Base-by-base conservation (phyloP, 2,797 vertebrate species). In the Acrocephalus scirpaceus region DNA sequence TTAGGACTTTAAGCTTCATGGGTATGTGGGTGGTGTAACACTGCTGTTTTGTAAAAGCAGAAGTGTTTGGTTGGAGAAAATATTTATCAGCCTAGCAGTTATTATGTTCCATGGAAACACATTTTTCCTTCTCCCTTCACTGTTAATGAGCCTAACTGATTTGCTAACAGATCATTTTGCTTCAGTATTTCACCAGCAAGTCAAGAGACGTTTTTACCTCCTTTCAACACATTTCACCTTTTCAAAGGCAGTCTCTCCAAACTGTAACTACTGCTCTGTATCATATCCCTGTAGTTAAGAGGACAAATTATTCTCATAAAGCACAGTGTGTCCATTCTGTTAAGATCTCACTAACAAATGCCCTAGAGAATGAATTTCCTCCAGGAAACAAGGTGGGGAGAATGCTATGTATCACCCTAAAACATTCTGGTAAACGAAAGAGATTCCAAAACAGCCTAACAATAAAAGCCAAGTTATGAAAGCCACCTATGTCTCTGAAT, bases 261-360 rank as follows among this genome's bases (percentile, higher is more conserved):
- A 78, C 67, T 26, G 27, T 23, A 79, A 82, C 58, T 40, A 92
- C 32, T 84, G 8, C 44, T 86, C 44, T 9, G 2, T 60, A 83
- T 62, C 58, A 34, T 34, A 56, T 2, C 26, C 29, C 27, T 50
- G 21, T 27, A 80, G 1, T 70, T 90, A 70, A 64, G 38, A 84
- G 82, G 45, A 93, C 64, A 91, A 75, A 80, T 48, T 84, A 56
- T 91, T 86, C 76, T 73, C 51, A 57, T 40, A 29, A 75, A 81
- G 42, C 79, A 90, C 60, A 93, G 78, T 71, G 48, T 78, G 48
- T 86, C 75, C 81, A 22, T 57, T 93, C 50, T 5, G 53, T 16
- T 90, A 92, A 83, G 50, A 88, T 80, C 87, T 75, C 40, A 16
- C 44, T 80, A 93, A 85, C 17, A 93, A 87, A 85, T 80, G 34